These are phyloP conservation scores for Macrosteles quadrilineatus DNA, from an alignment of 1,140 invertebrate genomes.

Conservation along the genomic window DNA sequence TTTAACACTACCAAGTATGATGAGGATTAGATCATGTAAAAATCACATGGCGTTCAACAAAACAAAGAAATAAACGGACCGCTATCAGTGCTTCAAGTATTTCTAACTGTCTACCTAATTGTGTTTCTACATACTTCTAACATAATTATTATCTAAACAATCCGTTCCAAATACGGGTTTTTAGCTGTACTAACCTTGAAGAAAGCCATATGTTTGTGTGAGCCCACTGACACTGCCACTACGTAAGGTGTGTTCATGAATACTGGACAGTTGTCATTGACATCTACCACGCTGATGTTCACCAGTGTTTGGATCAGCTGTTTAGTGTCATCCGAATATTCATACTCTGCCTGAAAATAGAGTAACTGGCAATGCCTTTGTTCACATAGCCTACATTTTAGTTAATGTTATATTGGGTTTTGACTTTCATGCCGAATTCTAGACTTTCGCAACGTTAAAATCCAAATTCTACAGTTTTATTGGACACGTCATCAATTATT, in stretches of 20 bases:
- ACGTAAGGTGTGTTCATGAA: conserved; percentile 90
- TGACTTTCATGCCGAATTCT: background rate
- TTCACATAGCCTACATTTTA: background rate
- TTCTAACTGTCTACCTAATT: no score
- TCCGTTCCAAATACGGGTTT: no score
- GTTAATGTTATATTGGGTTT: no score
- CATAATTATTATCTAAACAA: no score
- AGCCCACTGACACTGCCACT: conserved; percentile 72
- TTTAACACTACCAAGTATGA: no score
- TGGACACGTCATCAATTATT: background rate
- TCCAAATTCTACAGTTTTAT: background rate
- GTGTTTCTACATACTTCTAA: no score
- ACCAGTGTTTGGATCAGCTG: conserved; percentile 73
- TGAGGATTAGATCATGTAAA: no score
- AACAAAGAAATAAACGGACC: no score
- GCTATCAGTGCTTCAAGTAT: no score
- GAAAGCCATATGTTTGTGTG: conserved; percentile 28
- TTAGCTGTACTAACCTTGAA: conserved; percentile 27
- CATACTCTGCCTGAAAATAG: conserved; percentile 7
- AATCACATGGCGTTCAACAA: no score
- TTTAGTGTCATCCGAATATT: background rate
- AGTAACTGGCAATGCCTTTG: background rate
- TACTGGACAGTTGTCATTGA: conserved; percentile 89
- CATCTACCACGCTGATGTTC: conserved; percentile 78
- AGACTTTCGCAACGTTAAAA: background rate